Conservation (phyloP, 2,888 invertebrate genomes). For the Drosophila macrothrix region DNA sequence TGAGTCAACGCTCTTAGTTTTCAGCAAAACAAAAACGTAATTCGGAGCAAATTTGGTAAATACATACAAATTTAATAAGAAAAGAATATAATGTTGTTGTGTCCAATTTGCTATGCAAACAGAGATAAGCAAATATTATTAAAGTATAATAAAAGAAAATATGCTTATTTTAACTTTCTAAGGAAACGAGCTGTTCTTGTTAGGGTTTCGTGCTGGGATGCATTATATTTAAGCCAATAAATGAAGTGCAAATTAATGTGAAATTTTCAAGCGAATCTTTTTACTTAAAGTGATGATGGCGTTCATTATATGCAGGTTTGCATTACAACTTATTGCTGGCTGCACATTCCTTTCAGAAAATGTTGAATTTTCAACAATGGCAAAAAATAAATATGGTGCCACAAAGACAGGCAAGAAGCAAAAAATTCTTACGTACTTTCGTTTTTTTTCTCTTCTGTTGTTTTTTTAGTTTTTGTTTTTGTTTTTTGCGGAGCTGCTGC, state of each 20-base stretch:
- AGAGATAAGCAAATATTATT: not conserved
- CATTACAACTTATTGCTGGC: not conserved
- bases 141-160: not conserved
- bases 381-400: slow-evolving; percentile 9
- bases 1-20: slow-evolving; percentile 28
- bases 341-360: slow-evolving; percentile 1
- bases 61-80: slow-evolving; percentile 69
- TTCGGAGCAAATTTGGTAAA: slow-evolving; percentile 25
- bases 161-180: not conserved
- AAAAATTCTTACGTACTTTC: not conserved
- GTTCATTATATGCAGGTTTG: not conserved
- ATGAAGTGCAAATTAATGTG: not conserved
- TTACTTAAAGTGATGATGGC: not conserved
- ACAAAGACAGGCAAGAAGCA: not conserved
- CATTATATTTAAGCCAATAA: not conserved
- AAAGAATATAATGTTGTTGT: not conserved
- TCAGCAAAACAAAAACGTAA: slow-evolving; percentile 10
- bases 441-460: not conserved
- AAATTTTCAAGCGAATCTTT: not conserved
- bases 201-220: not conserved
- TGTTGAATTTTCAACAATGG: slow-evolving; percentile 9
- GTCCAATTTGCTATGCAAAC: not conserved
- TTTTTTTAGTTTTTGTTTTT: not conserved
- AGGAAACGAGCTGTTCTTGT: not conserved
- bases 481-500: slow-evolving; percentile 6